Percentiles rank a stretch among this genome's conserved stretches.
These are phyloP conservation scores for Myotis davidii DNA, from an alignment of 2,113 vertebrate species.

Conservation along the genomic window DNA sequence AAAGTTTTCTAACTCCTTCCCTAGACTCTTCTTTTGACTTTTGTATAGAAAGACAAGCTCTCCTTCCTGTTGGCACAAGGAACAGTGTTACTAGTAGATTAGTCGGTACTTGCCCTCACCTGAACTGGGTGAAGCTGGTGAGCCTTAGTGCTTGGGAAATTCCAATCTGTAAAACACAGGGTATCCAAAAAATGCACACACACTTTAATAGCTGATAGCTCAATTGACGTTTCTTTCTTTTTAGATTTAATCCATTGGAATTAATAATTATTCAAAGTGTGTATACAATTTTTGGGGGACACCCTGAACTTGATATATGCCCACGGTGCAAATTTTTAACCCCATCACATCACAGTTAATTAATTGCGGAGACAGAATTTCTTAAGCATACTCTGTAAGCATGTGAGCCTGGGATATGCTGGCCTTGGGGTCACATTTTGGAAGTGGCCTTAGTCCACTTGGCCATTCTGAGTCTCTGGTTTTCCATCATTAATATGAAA, in stretches of 20 bases:
- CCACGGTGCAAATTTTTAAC: not conserved
- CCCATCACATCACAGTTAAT: not conserved
- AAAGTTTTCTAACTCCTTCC: not conserved
- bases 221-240: too few relatives aligned
- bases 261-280: too few relatives aligned
- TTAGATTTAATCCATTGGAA: too few relatives aligned
- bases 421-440: not conserved
- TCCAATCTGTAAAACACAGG: not conserved
- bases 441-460: not conserved
- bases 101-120: not conserved
- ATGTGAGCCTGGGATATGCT: not conserved
- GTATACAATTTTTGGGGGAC: too few relatives aligned
- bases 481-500: not conserved
- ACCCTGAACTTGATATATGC: not conserved
- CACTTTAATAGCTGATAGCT: too few relatives aligned
- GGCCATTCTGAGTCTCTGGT: not conserved
- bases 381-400: not conserved
- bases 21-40: conserved; percentile 3
- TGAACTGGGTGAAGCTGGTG: not conserved
- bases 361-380: not conserved
- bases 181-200: too few relatives aligned
- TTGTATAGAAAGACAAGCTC: not conserved
- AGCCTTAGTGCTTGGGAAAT: not conserved
- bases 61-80: not conserved
- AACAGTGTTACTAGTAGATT: not conserved